Conservation (phyloP, 2,113 vertebrate species). For the Casuarius casuarius region DNA sequence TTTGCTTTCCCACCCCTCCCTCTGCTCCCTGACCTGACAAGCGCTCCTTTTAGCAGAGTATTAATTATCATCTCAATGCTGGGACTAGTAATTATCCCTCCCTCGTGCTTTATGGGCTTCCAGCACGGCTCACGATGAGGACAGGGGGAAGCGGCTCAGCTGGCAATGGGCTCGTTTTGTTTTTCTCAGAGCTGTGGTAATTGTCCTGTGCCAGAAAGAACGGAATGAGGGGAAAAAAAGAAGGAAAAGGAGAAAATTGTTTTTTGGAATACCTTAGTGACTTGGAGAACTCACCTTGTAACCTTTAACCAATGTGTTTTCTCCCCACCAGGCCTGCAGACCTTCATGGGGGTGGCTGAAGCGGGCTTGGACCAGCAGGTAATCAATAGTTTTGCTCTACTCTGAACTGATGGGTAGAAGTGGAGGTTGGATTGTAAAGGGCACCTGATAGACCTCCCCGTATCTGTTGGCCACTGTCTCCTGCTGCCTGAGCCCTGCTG, state of each 20-base stretch:
- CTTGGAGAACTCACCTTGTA: background rate
- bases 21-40: conserved; percentile 50
- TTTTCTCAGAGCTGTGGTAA: background rate
- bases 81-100: conserved; percentile 68
- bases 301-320: background rate
- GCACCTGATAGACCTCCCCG: background rate
- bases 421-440: background rate
- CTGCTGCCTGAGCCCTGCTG: background rate
- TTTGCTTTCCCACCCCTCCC: conserved; percentile 23
- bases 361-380: too few species aligned
- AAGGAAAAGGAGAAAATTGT: background rate
- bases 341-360: background rate
- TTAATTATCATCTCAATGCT: conserved; percentile 51
- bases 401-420: background rate
- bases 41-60: conserved; percentile 13
- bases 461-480: background rate
- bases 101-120: conserved; percentile 50
- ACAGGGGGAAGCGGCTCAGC: conserved; percentile 30
- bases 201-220: background rate
- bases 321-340: background rate
- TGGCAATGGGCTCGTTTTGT: background rate
- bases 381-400: background rate
- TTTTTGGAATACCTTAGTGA: background rate
- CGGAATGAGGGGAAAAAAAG: background rate
- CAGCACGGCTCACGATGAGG: background rate